Base-by-base conservation (phyloP, 2,113 vertebrate species). In the Myocastor coypus region DNA sequence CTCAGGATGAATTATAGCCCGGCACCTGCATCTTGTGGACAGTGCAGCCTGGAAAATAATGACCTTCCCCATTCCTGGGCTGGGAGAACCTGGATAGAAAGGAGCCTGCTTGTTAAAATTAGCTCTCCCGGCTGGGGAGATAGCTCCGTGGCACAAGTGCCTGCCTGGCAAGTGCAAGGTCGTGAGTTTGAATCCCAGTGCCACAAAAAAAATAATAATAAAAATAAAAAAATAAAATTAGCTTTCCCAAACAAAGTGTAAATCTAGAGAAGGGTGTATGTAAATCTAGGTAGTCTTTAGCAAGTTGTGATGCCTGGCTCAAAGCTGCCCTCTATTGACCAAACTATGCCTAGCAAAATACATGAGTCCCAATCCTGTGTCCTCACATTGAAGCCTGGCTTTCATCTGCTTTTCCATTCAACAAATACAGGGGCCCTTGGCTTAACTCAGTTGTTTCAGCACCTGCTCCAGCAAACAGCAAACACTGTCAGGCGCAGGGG, bases 261-360 rank as follows among this genome's bases (percentile, higher is more conserved):
- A 42, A 32, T 80, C 32, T 3, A 66, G 13, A 77, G 22, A 83
- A 34, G 46, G 40, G 1, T 17, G 50, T 9, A 42, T 17, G 50
- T 9, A 42, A 78, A 88, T 50, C 71, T 5, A 26, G 17, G 1
- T 82, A 81, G 7, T 17, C 4, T 8, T 32, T 12, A 30, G 46
- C n/a, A 52, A 92, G 66, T 63, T 46, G 42, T 10, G 5, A 63
- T 64, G 17, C 4, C 17, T 97, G 77, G 61, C 93, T 97, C 96
- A 93, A 81, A 68, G 92, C 87, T 97, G 93, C 93, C 78, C 93
- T 95, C 97, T 97, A 34, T 87, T 97, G 97, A 77, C 84, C 13
- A 37, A 95, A 83, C 1, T 42, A 77, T 90, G 55, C 69, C 78
- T 93, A 92, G 69, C 90, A 71, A 0, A 26, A 40, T 88, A 52